Percentiles rank a stretch among this genome's conserved stretches.
These are phyloP conservation scores for Drosophila persimilis DNA, from an alignment of 1,140 invertebrate species.

Conservation along the genomic window DNA sequence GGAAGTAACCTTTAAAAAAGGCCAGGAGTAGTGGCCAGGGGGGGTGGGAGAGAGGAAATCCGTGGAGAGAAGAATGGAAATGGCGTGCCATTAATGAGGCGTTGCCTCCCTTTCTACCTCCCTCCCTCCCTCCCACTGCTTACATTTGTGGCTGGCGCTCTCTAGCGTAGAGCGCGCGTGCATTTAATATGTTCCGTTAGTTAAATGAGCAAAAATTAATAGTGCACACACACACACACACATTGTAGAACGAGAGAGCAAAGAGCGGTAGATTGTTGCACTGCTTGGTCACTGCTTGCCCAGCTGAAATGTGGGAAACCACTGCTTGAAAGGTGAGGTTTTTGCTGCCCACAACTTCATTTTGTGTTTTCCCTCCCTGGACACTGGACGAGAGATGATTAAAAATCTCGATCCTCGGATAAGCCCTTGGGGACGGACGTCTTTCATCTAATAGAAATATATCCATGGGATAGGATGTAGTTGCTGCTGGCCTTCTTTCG, in stretches of 20 bases:
- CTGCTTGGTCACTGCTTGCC: too few relatives aligned
- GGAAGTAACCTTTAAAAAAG: conserved; percentile 32
- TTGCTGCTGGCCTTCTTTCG: too few relatives aligned
- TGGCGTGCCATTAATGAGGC: conserved; percentile 68
- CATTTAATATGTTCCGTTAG: conserved; percentile 65
- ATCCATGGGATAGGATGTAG: not conserved
- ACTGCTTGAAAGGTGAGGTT: not conserved
- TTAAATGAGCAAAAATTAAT: conserved; percentile 69
- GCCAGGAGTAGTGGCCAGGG: not conserved
- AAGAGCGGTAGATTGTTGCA: not conserved
- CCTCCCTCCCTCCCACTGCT: not conserved
- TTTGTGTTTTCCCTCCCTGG: too few relatives aligned
- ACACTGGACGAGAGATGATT: not conserved
- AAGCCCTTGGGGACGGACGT: conserved; percentile 1
- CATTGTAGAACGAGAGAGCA: not conserved
- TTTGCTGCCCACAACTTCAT: not conserved
- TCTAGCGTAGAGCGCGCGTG: conserved; percentile 46
- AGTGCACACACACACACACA: conserved; percentile 5
- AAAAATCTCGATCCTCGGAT: conserved; percentile 21
- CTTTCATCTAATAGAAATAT: not conserved
- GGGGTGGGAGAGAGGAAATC: conserved; percentile 3
- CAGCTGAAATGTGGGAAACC: too few relatives aligned
- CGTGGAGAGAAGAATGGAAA: conserved; percentile 10
- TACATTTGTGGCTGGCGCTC: not conserved
- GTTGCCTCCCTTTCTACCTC: conserved; percentile 2